Base-by-base conservation (phyloP, 2,888 invertebrate species). In the Acleris emargana region DNA sequence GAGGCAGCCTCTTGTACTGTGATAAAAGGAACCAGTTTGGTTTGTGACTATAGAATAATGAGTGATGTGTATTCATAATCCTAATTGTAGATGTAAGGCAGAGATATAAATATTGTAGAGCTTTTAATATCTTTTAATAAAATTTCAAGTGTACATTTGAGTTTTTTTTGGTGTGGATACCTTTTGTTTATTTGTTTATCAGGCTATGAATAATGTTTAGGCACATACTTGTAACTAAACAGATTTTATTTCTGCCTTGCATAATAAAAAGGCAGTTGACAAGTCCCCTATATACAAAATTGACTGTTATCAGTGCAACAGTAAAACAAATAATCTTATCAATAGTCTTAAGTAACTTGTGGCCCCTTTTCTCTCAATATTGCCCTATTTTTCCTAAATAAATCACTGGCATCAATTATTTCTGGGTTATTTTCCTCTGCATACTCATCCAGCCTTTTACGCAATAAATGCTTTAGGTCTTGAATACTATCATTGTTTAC, bases 361-460 rank as follows among this genome's bases (percentile, higher is more conserved):
- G 95, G 93, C 1, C 94, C 95, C 71, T 82, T 88, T 79, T 95
- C 94, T 71, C 72, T 85, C 13, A 94, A 71, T 58, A 82, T 87
- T 58, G 89, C 82, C 71, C 82, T 89, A 20, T 94, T 84, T 71
- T 90, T 89, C 64, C 80, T 82, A 18, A 93, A 85, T n/a, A 94
- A 68, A 64, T 93, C 84, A 61, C 88, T 84, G 17, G 93, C 84
- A 47, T 93, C 79, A 28, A 93, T 77, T 60, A 93, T 84, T 22
- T 91, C 77, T 7, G 93, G 83, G 84, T 91, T 79, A 53, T 91
- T 89, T 68, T 93, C 89, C 67, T 94, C 94, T 1, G 94, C 94
- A 76, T 93, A 84, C 5, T 94, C 91, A 83, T 97, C 97, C 47
- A 97, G 80, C 43, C 95, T 89, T 58, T 88, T 84, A 59, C 97